phyloP scores from a whole-genome alignment of 2,888 invertebrate species.

The Plemyria rubiginata region DNA sequence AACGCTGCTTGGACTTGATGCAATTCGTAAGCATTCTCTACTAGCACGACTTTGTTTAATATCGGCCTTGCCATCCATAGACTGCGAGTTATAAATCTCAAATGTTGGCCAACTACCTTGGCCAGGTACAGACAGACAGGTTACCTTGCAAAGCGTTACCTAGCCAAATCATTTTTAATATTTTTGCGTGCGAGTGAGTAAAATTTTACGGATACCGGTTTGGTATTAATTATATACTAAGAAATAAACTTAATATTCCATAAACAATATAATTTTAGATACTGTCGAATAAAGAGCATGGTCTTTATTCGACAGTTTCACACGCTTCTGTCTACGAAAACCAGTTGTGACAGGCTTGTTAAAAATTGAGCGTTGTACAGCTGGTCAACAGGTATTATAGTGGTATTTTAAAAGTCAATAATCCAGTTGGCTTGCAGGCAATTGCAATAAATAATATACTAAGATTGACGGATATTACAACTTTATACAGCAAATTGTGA shows the following conservation, averaged over 20 bases:
- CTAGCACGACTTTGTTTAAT: constrained; percentile 1
- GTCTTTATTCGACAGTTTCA: not conserved
- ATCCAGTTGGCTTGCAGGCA: constrained; percentile 29
- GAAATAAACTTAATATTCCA: too few relatives aligned
- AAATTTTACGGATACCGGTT: too few relatives aligned
- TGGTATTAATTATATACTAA: too few relatives aligned
- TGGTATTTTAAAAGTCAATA: constrained; percentile 37
- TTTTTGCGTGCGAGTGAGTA: not conserved
- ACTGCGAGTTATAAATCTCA: constrained; percentile 1
- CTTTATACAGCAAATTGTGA: constrained; percentile 38
- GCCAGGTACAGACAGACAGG: not conserved
- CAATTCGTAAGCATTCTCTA: not conserved
- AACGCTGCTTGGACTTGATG: not conserved
- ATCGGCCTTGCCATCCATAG: not conserved
- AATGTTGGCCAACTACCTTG: constrained; percentile 4
- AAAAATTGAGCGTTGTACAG: constrained; percentile 5
- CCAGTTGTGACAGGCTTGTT: constrained; percentile 9
- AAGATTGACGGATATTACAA: constrained; percentile 32
- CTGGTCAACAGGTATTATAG: constrained; percentile 10
- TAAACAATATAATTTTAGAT: too few relatives aligned
- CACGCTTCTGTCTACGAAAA: constrained; percentile 2
- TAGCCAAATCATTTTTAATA: not conserved
- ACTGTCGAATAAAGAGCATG: not conserved
- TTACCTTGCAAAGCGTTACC: not conserved
- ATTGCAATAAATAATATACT: constrained; percentile 32